These are phyloP conservation scores for Cyanoramphus novaezelandiae DNA, from an alignment of 2,113 vertebrate species.

Conservation along the genomic window DNA sequence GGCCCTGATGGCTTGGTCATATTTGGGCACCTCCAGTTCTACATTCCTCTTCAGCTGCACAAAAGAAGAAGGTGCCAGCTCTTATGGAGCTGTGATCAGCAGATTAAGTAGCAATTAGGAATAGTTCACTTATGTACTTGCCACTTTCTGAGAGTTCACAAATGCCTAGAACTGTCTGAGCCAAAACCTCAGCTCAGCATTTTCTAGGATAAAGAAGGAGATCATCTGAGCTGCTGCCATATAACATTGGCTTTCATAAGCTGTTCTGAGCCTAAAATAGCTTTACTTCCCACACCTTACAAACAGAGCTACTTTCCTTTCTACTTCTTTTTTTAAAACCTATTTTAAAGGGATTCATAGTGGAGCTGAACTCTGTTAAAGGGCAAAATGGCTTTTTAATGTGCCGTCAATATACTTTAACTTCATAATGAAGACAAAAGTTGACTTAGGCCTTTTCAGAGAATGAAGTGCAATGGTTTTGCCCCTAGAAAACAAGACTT, in stretches of 20 bases:
- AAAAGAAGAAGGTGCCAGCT: not conserved
- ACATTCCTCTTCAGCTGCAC: not conserved
- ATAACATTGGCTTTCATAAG: slow-evolving; percentile 41
- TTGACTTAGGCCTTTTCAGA: not conserved
- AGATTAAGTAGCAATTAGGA: not conserved
- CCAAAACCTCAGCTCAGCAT: slow-evolving; percentile 17
- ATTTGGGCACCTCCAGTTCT: not conserved
- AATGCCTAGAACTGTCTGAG: not conserved
- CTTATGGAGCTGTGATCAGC: not conserved
- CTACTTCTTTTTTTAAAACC: not conserved
- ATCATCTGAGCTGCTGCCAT: slow-evolving; percentile 39
- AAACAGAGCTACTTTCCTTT: slow-evolving; percentile 10
- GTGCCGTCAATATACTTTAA: not conserved
- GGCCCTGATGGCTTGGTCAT: not conserved
- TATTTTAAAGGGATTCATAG: slow-evolving; percentile 5
- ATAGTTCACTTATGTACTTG: not conserved
- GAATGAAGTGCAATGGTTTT: not conserved
- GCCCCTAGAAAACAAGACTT: not conserved
- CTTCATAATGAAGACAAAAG: not conserved
- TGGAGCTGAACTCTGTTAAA: slow-evolving; percentile 13
- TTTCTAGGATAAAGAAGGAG: slow-evolving; percentile 32
- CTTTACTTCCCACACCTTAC: slow-evolving; percentile 41
- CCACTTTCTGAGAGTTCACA: not conserved
- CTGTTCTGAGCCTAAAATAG: slow-evolving; percentile 44
- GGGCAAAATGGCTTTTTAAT: not conserved